Evolutionary conservation across 2,113 vertebrate genomes (phyloP).

Genomic region (Colossoma macropomum): DNA sequence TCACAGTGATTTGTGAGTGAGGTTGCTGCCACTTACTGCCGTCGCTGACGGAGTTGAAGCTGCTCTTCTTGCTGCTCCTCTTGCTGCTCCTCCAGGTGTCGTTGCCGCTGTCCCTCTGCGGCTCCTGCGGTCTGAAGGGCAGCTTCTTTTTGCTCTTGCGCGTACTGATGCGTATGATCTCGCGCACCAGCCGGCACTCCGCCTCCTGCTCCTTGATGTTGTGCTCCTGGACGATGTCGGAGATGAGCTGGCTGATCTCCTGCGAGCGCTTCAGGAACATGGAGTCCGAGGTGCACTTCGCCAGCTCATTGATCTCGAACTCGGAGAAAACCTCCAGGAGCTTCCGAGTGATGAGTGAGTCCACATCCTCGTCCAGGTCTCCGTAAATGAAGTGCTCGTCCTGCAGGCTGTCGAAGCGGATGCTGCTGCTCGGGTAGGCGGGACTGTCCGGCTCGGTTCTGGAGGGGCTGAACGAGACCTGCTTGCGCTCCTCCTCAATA

Average conservation of each 20-base stretch:
- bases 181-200: constrained; percentile 89
- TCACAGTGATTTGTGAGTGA: background rate
- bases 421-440: constrained; percentile 77
- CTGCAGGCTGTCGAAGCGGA: constrained; percentile 72
- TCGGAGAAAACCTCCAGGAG: constrained; percentile 95
- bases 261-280: constrained; percentile 93
- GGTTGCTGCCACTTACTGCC: constrained; percentile 78
- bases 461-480: constrained; percentile 61
- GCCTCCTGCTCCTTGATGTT: constrained; percentile 91
- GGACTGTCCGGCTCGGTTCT: constrained; percentile 60
- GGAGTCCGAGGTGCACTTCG: constrained; percentile 92
- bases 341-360: constrained; percentile 90
- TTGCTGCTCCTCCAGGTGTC: constrained; percentile 89
- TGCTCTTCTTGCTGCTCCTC: constrained; percentile 63
- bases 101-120: constrained; percentile 84
- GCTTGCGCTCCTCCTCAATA: constrained; percentile 73
- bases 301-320: constrained; percentile 95
- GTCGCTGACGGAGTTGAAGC: constrained; percentile 81
- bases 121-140: constrained; percentile 67
- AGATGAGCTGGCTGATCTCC: constrained; percentile 94
- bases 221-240: constrained; percentile 87
- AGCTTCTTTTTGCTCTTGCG: constrained; percentile 77
- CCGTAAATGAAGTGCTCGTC: constrained; percentile 78
- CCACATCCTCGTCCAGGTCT: constrained; percentile 84
- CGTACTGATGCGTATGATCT: constrained; percentile 96